Conservation (phyloP, 2,797 vertebrate species). For the Ispidina picta region DNA sequence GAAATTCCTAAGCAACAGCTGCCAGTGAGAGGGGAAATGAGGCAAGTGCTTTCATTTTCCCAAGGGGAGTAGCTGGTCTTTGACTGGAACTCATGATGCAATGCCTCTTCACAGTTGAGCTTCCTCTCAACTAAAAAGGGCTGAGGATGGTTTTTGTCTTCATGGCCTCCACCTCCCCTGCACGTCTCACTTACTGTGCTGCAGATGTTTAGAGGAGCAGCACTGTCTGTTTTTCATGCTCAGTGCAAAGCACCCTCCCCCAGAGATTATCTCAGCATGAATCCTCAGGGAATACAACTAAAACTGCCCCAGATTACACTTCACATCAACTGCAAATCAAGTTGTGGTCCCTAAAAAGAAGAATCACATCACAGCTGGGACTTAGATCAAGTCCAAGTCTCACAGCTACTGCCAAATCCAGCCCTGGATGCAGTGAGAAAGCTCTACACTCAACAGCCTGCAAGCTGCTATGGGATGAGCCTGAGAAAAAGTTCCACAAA, state of each 20-base stretch:
- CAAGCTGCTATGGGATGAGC: background rate
- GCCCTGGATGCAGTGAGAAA: background rate
- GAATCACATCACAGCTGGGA: background rate
- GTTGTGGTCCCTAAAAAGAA: background rate
- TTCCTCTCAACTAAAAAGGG: conserved; percentile 21
- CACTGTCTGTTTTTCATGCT: background rate
- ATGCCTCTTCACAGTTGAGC: conserved; percentile 32
- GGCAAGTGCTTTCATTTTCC: conserved; percentile 29
- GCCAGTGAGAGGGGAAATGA: conserved; percentile 23
- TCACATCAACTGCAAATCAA: conserved; percentile 1
- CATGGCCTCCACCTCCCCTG: background rate
- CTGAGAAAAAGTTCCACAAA: background rate
- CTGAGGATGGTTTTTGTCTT: background rate
- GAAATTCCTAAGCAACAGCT: conserved; percentile 50
- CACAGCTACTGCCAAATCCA: background rate
- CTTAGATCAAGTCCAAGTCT: background rate
- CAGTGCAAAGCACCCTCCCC: background rate
- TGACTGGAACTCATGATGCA: conserved; percentile 31
- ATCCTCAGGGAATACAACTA: background rate
- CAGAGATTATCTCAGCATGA: background rate
- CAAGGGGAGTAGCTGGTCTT: conserved; percentile 12
- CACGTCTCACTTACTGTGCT: background rate
- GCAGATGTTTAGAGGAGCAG: background rate
- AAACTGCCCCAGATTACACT: background rate
- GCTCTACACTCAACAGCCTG: background rate